Evolutionary conservation across 2,888 invertebrate genomes (phyloP).

Genomic region (Congeria kusceri): DNA sequence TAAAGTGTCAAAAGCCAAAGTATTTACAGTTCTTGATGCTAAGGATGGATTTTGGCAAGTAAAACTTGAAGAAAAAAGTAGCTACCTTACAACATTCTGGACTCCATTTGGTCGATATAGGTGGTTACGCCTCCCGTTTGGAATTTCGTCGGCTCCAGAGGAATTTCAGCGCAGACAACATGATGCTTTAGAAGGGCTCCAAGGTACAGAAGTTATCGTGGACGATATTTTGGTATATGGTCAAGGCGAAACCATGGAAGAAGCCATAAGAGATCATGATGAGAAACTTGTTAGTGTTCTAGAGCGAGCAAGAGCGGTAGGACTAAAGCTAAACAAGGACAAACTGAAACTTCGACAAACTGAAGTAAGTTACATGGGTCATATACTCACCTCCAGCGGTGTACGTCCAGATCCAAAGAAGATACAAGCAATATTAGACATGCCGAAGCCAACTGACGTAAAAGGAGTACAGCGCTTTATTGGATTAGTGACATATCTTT

Average conservation of each 20-base stretch:
- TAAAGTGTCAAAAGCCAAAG: conserved; percentile 53
- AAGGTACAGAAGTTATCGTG: conserved; percentile 54
- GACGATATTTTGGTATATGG: conserved; percentile 65
- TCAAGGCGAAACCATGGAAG: conserved; percentile 41
- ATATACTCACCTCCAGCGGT: conserved; percentile 52
- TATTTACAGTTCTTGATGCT: conserved; percentile 57
- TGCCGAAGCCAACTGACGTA: conserved; percentile 54
- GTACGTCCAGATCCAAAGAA: conserved; percentile 53
- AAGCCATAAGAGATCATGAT: conserved; percentile 55
- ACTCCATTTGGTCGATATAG: conserved; percentile 64
- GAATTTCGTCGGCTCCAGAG: conserved; percentile 54
- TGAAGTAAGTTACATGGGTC: conserved; percentile 56
- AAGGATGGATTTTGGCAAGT: no score
- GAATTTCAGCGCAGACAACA: no score
- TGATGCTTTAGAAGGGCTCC: conserved; percentile 60
- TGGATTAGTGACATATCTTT: conserved; percentile 61
- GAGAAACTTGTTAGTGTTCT: conserved; percentile 41
- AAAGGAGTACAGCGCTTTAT: conserved; percentile 39
- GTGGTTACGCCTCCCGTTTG: conserved; percentile 66
- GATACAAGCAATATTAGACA: conserved; percentile 50
- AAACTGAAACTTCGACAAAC: conserved; percentile 50
- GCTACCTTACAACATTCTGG: conserved; percentile 62
- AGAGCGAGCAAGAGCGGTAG: conserved; percentile 35
- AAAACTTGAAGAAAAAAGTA: conserved; percentile 54
- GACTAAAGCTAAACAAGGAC: conserved; percentile 40